Evolutionary conservation across 2,113 vertebrate species (phyloP), one percentile per base, ranked within the genome.

Genomic region (Polyodon spathula): DNA sequence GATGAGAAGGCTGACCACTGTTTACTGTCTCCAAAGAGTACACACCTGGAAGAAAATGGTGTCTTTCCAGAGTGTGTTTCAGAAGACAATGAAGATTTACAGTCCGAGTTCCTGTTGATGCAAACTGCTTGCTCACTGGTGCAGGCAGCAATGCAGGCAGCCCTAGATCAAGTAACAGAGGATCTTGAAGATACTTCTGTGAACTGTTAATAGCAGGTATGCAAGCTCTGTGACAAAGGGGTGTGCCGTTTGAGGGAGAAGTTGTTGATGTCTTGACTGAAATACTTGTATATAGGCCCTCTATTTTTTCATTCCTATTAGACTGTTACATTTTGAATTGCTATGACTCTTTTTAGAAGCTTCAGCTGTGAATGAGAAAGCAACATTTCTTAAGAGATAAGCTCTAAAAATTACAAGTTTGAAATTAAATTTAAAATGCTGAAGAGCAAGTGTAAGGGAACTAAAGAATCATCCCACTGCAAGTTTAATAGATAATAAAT

Each of bases 121-220:
- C 76, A 75, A 65, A 66, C 61, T 1, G 77, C 74, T 7, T 39
- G 54, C 57, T 72, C 64, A 6, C 58, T 81, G 66, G 76, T 81
- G 46, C 70, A 40, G 50, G 59, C 69, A 14, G 74, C 76, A 8
- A 43, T 81, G 48, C 64, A 38, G 4, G 67, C 70, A 0, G 77
- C 77, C 0, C 52, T 80, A 51, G 67, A 77, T 44, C 73, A 78
- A 67, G 62, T 81, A 54, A 63, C 40, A 51, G 56, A 55, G 15
- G 79, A 81, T 14, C 57, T 61, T 48, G 68, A 68, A 48, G 63
- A 56, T 6, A 40, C 27, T 54, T 38, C 60, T 1, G 40, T 4
- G 40, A 27, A 37, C 1, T 39, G 55, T 12, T 43, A 60, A 43
- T 39, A 52, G 11, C 53, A 59, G 12, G 57, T 15, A 27, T 59